Evolutionary conservation across 1,140 invertebrate genomes (phyloP), one percentile per base, ranked within the genome.

Genomic region (Zaprionus kolodkinae): DNA sequence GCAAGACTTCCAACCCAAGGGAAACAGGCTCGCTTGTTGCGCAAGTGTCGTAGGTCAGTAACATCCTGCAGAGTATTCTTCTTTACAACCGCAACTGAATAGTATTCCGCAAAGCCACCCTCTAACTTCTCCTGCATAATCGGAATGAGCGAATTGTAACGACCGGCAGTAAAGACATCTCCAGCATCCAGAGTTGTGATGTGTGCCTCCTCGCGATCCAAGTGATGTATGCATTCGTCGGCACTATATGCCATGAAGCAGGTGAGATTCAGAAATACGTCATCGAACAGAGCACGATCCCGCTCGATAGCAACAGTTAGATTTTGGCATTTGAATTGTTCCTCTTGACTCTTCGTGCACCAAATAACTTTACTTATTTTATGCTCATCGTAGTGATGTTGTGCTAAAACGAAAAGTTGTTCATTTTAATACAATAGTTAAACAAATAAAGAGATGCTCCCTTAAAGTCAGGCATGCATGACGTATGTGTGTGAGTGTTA

Each of bases 61-160:
- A 99, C 94, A 75, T 95, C 94, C 3, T 93, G 88, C 4, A 96
- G 81, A 7, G 94, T 93, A 36, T 94, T 94, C 75, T 95, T 95
- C 80, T 96, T 97, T 0, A 98, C 93, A 1, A 99, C 96, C 59
- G 97, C 97, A 4, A 99, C 97, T 0, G 97, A 94, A 92, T 97
- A 97, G 81, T 96, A 96, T 79, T 95, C 94, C 6, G 94, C 94
- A 13, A 95, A 91, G 5, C 94, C 93, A 48, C 93, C 94, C 63
- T 93, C 93, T 79, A 95, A 93, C 17, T 90, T 87, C 91, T 97
- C 97, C 91, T 97, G 96, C 93, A 97, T 94, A 68, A 98, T 97
- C 6, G 98, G 98, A 3, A 98, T 95, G 56, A 99, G 94, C 91
- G 97, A 98, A 92, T 99, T 97, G 91, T 97, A 98, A 55, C 97